Conservation (phyloP, 2,888 invertebrate species). For the Sarcophaga variegata region DNA sequence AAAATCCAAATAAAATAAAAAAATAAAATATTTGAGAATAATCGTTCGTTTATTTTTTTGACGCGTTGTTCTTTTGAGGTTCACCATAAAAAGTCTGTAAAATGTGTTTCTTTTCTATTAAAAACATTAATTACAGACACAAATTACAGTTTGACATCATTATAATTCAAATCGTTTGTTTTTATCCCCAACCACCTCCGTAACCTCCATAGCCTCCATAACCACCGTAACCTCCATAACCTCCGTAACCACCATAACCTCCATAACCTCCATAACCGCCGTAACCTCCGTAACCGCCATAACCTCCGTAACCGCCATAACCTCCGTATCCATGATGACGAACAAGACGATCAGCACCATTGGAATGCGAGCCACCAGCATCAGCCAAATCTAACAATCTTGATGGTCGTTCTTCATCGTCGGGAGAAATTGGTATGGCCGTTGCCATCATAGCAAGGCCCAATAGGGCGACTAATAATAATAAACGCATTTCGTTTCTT, state of each 20-base stretch:
- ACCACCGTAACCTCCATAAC: conserved; percentile 34
- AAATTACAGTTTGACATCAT: neutral
- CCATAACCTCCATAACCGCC: conserved; percentile 18
- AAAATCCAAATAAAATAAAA: too few species aligned
- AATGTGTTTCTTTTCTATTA: too few species aligned
- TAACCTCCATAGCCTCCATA: conserved; percentile 41
- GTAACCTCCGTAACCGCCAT: conserved; percentile 9
- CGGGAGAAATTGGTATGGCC: conserved; percentile 10
- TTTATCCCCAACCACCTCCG: conserved; percentile 55
- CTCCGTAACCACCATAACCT: conserved; percentile 16
- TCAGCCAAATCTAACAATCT: conserved; percentile 71
- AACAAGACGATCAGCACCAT: conserved; percentile 54
- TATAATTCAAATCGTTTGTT: neutral
- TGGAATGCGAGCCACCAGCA: conserved; percentile 69
- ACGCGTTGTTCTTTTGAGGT: too few species aligned
- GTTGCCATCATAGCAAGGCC: neutral
- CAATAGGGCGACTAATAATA: conserved; percentile 4
- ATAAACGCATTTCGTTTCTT: conserved; percentile 29
- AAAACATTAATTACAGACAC: neutral
- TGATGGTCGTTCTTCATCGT: conserved; percentile 5
- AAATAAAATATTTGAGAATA: too few species aligned
- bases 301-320: conserved; percentile 35
- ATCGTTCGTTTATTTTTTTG: too few species aligned
- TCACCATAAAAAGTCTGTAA: too few species aligned
- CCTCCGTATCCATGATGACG: conserved; percentile 28